A percentile compares a stretch with the other conserved stretches of the same genome.
Evolutionary conservation across 2,888 invertebrate genomes (phyloP).

Genomic region (Xanthorhoe designata): DNA sequence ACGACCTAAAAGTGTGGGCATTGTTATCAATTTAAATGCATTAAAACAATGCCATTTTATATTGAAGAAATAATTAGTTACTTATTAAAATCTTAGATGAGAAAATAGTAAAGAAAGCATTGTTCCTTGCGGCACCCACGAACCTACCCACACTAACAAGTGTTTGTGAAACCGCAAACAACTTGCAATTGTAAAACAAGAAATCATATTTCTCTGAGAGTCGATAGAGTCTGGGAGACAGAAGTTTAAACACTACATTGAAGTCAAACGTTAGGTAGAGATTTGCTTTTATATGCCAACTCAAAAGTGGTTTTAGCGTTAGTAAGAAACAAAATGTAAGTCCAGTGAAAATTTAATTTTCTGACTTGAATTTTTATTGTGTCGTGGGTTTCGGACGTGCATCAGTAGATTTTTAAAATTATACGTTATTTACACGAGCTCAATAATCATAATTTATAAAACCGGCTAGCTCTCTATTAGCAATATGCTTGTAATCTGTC

Average conservation of each 20-base stretch:
- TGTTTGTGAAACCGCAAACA: slow-evolving; percentile 19
- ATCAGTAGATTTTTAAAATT: no score
- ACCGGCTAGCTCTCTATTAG: no score
- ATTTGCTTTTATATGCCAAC: no score
- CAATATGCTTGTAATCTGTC: no score
- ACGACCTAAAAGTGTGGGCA: not conserved
- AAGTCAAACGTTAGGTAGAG: not conserved
- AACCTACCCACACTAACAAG: slow-evolving; percentile 10
- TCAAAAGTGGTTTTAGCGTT: no score
- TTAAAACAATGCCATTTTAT: not conserved
- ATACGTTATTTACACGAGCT: no score
- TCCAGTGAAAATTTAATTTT: no score
- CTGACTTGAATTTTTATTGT: no score
- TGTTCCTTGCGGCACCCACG: not conserved
- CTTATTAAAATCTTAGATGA: not conserved
- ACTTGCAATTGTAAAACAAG: slow-evolving; percentile 20
- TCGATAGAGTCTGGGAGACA: slow-evolving; percentile 19
- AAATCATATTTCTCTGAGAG: slow-evolving; percentile 29
- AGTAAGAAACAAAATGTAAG: no score
- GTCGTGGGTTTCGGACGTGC: no score
- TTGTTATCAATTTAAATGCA: not conserved
- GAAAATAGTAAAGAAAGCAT: slow-evolving; percentile 11
- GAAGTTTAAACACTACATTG: not conserved
- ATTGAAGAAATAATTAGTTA: not conserved
- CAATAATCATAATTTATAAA: no score